These are phyloP conservation scores for Choristoneura rosaceana DNA, from an alignment of 2,888 invertebrate species.

Conservation along the genomic window DNA sequence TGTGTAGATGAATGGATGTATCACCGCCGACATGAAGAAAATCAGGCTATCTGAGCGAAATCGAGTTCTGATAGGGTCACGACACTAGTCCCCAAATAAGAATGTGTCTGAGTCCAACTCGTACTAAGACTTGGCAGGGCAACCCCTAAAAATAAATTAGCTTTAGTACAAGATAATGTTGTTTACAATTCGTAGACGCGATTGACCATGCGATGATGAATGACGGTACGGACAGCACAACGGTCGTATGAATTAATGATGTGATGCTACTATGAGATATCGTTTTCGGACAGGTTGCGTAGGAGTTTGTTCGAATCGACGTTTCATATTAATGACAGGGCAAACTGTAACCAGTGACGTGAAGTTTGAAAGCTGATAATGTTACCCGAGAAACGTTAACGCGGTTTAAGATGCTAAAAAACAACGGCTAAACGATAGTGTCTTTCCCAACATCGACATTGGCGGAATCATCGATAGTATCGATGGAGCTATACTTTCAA, in stretches of 20 bases:
- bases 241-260: conserved; percentile 14
- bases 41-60: too few species aligned
- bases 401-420: too few species aligned
- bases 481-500: too few species aligned
- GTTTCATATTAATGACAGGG: background rate
- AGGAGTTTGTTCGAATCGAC: conserved; percentile 8
- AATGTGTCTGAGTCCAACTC: too few species aligned
- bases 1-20: too few species aligned
- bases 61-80: too few species aligned
- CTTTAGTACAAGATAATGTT: background rate
- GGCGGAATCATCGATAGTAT: too few species aligned
- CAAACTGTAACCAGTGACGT: background rate
- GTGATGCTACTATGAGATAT: conserved; percentile 8
- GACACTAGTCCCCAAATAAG: too few species aligned
- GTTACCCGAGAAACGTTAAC: background rate
- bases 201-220: background rate
- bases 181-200: background rate
- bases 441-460: too few species aligned
- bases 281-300: conserved; percentile 14
- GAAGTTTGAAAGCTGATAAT: conserved; percentile 1
- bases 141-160: background rate
- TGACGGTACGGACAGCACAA: background rate
- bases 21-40: too few species aligned
- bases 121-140: too few species aligned
- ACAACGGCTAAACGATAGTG: too few species aligned